Evolutionary conservation across 2,113 vertebrate species (phyloP).

Genomic region (Amblyornis subalaris): DNA sequence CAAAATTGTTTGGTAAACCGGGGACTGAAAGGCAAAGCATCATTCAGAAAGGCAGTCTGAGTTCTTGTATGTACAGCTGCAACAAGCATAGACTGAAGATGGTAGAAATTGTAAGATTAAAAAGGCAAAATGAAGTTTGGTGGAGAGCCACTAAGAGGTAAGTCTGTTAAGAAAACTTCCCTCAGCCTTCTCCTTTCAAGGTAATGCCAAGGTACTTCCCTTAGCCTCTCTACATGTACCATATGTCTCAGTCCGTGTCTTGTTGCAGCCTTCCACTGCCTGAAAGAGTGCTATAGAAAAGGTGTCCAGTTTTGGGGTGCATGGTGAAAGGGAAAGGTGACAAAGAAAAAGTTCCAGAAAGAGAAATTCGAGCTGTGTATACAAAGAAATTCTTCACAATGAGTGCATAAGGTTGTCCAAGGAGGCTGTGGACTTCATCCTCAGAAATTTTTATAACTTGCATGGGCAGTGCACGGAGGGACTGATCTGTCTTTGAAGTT

Average conservation of each 20-base stretch:
- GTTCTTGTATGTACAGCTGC: background rate
- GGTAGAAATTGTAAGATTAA: background rate
- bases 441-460: background rate
- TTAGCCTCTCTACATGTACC: background rate
- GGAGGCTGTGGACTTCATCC: background rate
- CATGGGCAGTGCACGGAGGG: background rate
- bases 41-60: background rate
- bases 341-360: background rate
- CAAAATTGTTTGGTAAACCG: background rate
- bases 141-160: background rate
- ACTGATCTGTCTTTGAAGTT: background rate
- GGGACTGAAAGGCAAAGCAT: background rate
- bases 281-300: background rate
- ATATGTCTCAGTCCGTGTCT: background rate
- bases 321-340: background rate
- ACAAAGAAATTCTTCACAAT: background rate
- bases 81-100: background rate
- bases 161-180: background rate
- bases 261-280: background rate
- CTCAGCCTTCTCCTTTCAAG: background rate
- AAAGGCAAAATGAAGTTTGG: background rate
- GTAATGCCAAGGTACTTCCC: background rate
- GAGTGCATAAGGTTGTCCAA: background rate
- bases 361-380: background rate
- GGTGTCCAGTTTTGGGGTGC: rapidly evolving